Evolutionary conservation across 2,113 vertebrate species (phyloP).

Genomic region (Actenoides hombroni): DNA sequence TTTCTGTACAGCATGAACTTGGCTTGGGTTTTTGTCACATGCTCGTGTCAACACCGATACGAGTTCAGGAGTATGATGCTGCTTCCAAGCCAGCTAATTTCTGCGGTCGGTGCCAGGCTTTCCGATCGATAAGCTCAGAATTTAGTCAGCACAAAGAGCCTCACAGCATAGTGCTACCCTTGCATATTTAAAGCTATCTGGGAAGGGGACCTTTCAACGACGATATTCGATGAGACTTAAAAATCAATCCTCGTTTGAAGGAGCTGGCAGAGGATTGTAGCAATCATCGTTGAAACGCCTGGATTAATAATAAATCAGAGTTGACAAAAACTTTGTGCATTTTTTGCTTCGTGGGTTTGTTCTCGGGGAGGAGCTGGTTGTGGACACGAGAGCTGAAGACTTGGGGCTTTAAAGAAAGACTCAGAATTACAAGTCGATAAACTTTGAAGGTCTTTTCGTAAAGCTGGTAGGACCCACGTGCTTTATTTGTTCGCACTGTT

Average conservation of each 20-base stretch:
- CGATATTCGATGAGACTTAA: slow-evolving; percentile 27
- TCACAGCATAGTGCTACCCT: not conserved
- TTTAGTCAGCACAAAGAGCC: slow-evolving; percentile 53
- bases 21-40: not conserved
- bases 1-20: not conserved
- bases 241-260: slow-evolving; percentile 39
- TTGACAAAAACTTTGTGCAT: not conserved
- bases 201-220: slow-evolving; percentile 38
- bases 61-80: not conserved
- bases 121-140: not conserved
- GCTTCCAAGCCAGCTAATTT: not conserved
- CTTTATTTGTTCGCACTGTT: not conserved
- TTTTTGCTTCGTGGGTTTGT: not conserved
- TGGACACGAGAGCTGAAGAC: rapidly evolving
- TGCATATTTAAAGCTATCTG: slow-evolving; percentile 45
- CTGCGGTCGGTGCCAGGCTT: not conserved
- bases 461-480: not conserved
- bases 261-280: not conserved
- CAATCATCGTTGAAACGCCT: not conserved
- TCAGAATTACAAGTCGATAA: not conserved
- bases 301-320: not conserved
- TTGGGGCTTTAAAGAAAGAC: not conserved
- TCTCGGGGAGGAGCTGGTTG: not conserved
- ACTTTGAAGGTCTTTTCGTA: not conserved
- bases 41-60: not conserved